phyloP scores from a whole-genome alignment of 2,888 invertebrate species.

The Amphipyra tragopoginis region DNA sequence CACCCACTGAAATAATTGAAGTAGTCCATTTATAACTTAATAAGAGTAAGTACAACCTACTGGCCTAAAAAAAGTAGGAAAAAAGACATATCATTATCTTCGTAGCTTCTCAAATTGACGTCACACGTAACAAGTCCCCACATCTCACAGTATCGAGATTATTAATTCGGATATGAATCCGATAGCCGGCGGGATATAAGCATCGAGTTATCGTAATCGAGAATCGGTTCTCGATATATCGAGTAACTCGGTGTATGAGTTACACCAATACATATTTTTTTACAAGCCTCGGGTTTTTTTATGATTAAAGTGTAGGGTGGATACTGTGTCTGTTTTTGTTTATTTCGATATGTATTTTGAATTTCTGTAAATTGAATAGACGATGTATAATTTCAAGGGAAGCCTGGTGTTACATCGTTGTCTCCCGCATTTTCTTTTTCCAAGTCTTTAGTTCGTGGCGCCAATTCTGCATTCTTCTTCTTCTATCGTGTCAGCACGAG shows the following conservation, averaged over 20 bases:
- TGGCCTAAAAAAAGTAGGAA: too few relatives aligned
- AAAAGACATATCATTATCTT: constrained; percentile 8
- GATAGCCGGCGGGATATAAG: constrained; percentile 77
- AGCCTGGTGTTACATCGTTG: too few relatives aligned
- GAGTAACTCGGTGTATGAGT: constrained; percentile 59
- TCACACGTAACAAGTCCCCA: constrained; percentile 81
- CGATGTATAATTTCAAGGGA: too few relatives aligned
- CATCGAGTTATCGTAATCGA: constrained; percentile 73
- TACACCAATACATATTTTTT: constrained; percentile 53
- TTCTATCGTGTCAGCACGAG: too few relatives aligned
- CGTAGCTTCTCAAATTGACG: constrained; percentile 34
- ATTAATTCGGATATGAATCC: constrained; percentile 87
- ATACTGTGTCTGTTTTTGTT: constrained; percentile 12
- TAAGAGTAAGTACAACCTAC: too few relatives aligned
- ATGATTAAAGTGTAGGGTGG: constrained; percentile 56
- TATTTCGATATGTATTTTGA: background rate
- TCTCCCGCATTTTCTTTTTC: too few relatives aligned
- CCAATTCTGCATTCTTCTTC: too few relatives aligned
- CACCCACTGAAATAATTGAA: too few relatives aligned
- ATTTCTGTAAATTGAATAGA: background rate
- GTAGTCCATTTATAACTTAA: too few relatives aligned
- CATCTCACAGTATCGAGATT: constrained; percentile 79
- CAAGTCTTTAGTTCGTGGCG: too few relatives aligned
- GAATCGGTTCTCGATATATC: constrained; percentile 66
- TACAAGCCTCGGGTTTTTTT: constrained; percentile 75